Evolutionary conservation across 2,888 invertebrate genomes (phyloP), one percentile per base, ranked within the genome.

Genomic region (Carterocephalus palaemon): DNA sequence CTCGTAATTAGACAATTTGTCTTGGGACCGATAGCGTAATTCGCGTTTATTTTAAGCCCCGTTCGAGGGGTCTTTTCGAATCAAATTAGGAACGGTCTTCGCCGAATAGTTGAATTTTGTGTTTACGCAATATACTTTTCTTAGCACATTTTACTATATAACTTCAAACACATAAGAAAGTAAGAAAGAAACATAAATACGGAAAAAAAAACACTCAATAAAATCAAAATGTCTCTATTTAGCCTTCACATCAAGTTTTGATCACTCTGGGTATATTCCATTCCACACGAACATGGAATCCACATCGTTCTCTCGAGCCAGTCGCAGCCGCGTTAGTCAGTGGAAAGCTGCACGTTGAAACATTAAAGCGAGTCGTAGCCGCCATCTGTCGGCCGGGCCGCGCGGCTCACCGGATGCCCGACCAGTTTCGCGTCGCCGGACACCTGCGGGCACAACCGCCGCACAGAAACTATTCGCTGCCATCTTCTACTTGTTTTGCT

Each of bases 391-490:
- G 67, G 59, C 49, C 65, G 64, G 54, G 48, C 54, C 53, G 60
- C 58, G 60, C 62, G 56, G 57, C 64, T 71, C 43, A 73, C 85
- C 84, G 85, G 85, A 85, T 85, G 66, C 82, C 68, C 70, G 74
- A 86, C 85, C 85, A 82, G 85, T 86, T 84, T 77, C 67, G 64
- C 67, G 77, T 79, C 75, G 77, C 68, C 67, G 73, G 73, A 76
- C 83, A 84, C 84, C 84, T 84, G 84, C 85, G 70, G 64, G 62
- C 59, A 53, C 39, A 40, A 24, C 26, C 34, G 53, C 46, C 47
- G 52, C 52, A 39, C 39, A n/a, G 45, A 46, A 43, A 42, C 48
- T 34, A 39, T n/a, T n/a, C n/a, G n/a, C n/a, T n/a, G n/a, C 47
- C 51, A 51, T 50, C 37, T 6, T 29, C 20, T 10, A 43, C 34